phyloP scores from a whole-genome alignment of 2,113 vertebrate genomes.

The Myotis brandtii region DNA sequence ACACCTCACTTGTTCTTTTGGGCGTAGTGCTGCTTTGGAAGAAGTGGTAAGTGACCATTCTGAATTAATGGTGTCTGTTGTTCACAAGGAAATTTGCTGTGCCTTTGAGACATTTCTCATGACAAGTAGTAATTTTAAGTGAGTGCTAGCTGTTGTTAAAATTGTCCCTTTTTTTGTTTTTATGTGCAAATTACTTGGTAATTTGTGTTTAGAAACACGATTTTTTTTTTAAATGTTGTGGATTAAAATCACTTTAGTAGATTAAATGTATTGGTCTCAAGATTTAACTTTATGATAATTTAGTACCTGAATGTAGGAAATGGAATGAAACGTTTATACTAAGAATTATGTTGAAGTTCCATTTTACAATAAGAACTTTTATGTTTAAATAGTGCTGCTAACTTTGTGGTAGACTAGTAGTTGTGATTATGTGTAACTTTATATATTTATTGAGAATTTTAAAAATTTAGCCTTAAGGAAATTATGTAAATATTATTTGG shows the following conservation, averaged over 20 bases:
- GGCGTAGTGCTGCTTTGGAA: conserved; percentile 97
- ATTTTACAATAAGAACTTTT: conserved; percentile 26
- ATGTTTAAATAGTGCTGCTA: neutral
- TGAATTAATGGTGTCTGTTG: neutral
- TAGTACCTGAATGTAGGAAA: neutral
- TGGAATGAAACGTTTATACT: conserved; percentile 42
- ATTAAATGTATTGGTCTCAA: neutral
- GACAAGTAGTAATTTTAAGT: neutral
- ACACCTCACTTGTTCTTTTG: conserved; percentile 98
- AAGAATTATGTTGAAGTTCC: neutral
- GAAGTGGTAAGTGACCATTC: conserved; percentile 93
- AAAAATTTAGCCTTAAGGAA: neutral
- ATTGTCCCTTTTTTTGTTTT: neutral
- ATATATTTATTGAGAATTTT: neutral
- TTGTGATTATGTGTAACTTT: neutral
- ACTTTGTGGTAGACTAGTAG: neutral
- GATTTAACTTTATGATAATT: conserved; percentile 53
- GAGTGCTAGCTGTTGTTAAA: neutral
- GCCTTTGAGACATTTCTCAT: neutral
- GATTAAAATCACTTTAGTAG: conserved; percentile 1
- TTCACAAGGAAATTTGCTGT: neutral
- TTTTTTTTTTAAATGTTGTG: neutral
- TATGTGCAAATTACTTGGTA: conserved; percentile 11
- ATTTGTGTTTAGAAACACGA: neutral
- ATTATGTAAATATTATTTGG: neutral